Base-by-base conservation (phyloP, 2,888 invertebrate species). In the Callyntrura sp. region DNA sequence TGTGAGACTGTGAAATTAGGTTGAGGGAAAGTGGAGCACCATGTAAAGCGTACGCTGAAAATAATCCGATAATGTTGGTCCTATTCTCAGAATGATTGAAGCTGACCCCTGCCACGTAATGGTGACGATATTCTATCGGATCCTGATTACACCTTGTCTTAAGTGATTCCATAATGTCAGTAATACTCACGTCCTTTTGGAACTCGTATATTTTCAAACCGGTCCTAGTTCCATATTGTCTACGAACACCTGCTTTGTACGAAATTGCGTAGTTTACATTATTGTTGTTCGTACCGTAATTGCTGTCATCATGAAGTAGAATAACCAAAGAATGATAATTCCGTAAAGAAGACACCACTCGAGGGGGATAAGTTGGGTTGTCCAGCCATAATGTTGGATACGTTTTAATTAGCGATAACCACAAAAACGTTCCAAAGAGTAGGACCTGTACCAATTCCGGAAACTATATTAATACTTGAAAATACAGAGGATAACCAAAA, bases 11-110 rank as follows among this genome's bases (percentile, higher is more conserved):
- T 0, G 25, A 28, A 8, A 83, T 48, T 14, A 68, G 0, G 62
- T 68, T 83, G 0, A 68, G 0, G 12, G 83, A 68, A 0, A 83
- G 51, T 9, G 83, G 68, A 1, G 83, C 45, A 68, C 48, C 51
- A 35, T 83, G 83, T 8, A 83, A 6, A 1, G 83, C 48, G 51
- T 68, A 83, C 0, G 20, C 28, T 0, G 65, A 68, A 25, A n/a
- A 83, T 4, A 20, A 83, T 0, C 82, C 82, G 45, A 45, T 73
- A 20, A 45, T 45, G 73, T 73, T 45, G 4, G 4, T 8, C 0
- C 14, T 5, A 11, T 2, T 5, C 0, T 6, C 14, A 8, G 25
- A 12, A 4, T 14, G 12, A 25, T 23, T 51, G 25, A 76, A 76
- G 23, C 51, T 76, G 3, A 51, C 76, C 12, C 76, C 76, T 45